phyloP scores from a whole-genome alignment of 2,113 vertebrate species.

The Oenanthe melanoleuca region DNA sequence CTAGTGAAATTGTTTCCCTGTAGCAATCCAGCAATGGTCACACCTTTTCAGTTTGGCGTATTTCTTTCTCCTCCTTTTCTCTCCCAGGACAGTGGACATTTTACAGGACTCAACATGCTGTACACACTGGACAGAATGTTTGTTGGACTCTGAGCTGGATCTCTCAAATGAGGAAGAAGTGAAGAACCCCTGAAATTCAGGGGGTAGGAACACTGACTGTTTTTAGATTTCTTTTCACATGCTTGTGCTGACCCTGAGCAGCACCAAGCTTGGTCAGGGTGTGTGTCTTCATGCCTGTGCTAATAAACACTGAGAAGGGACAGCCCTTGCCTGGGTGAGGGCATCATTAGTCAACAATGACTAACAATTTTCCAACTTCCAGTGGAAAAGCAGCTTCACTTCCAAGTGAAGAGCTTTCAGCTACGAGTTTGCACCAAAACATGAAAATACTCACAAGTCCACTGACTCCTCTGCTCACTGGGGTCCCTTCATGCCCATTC shows the following conservation, averaged over 20 bases:
- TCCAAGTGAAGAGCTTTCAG: not conserved
- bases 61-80: not conserved
- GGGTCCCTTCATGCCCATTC: not conserved
- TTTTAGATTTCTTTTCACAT: not conserved
- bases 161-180: not conserved
- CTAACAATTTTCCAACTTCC: not conserved
- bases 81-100: not conserved
- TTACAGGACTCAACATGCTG: not conserved
- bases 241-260: not conserved
- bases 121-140: not conserved
- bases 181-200: not conserved
- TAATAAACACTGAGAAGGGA: not conserved
- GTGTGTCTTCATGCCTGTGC: not conserved
- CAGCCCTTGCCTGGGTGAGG: not conserved
- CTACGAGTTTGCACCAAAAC: not conserved
- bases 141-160: not conserved
- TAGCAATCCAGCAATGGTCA: not conserved
- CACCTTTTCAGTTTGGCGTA: not conserved
- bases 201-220: not conserved
- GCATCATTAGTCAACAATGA: constrained; percentile 31
- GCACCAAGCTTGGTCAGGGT: not conserved
- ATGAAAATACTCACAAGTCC: not conserved
- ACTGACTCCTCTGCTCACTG: not conserved
- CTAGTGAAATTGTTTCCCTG: not conserved
- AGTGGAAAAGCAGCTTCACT: constrained; percentile 38